Percentiles rank a stretch among this genome's conserved stretches.
phyloP scores from a whole-genome alignment of 1,140 invertebrate species.

The Zaprionus tsacasi region DNA sequence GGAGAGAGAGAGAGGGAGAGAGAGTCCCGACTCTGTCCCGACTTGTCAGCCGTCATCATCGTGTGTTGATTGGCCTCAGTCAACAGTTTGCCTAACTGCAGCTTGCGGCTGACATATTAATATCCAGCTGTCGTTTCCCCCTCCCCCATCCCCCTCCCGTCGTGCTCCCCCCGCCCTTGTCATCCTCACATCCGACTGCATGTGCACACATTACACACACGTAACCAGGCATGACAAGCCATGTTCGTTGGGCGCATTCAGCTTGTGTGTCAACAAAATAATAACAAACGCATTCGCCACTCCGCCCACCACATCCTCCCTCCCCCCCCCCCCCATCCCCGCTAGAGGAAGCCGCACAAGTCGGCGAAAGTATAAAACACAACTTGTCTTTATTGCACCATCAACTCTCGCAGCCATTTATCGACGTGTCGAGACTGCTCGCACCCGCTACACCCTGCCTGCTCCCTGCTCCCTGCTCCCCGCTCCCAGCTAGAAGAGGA shows the following conservation, averaged over 20 bases:
- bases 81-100: conserved; percentile 17
- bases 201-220: background rate
- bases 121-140: background rate
- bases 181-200: background rate
- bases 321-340: background rate
- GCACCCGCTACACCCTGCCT: background rate
- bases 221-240: conserved; percentile 10
- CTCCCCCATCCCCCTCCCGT: too few relatives aligned
- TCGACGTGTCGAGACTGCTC: background rate
- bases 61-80: conserved; percentile 28
- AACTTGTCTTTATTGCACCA: conserved; percentile 24
- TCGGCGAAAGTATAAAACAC: background rate
- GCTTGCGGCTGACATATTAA: conserved; percentile 25
- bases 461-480: background rate
- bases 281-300: conserved; percentile 11
- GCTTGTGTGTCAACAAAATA: conserved; percentile 29
- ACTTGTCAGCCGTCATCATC: conserved; percentile 31
- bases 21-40: background rate
- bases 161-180: background rate
- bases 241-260: conserved; percentile 8
- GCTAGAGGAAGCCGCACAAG: background rate
- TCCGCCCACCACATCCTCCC: background rate
- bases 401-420: conserved; percentile 7
- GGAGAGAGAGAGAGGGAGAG: too few relatives aligned
- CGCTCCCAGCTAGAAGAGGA: background rate